Base-by-base conservation (phyloP, 2,888 invertebrate genomes). In the Carabus problematicus region DNA sequence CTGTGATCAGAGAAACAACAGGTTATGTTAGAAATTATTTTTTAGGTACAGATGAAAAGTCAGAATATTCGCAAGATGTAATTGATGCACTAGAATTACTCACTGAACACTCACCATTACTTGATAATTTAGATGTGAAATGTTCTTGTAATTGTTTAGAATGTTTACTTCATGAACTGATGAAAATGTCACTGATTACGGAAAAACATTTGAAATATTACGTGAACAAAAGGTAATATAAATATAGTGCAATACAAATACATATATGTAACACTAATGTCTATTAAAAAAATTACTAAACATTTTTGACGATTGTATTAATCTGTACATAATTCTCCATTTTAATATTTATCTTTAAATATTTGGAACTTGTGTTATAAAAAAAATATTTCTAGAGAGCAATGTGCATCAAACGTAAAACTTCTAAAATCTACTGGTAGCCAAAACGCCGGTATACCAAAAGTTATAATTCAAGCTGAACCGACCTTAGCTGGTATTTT, bases 41-140 rank as follows among this genome's bases (percentile, higher is more conserved):
- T 12, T 12, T 55, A 70, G 77, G 73, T 19, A 78, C 76, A 49
- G 85, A 84, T 47, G 87, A 87, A 74, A 87, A 86, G 71, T 83
- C 84, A 39, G 92, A 93, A 72, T 89, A 87, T 75, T 89, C 90
- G 16, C 85, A 88, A 47, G 93, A 94, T 76, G 86, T 97, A 40
- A 88, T 93, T 12, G 90, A 91, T 77, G 94, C 95, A 0, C 88
- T 97, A 77, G 94, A 95, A 77, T 85, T 92, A 74, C 83, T 97
- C n/a, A 82, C 96, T 3, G 91, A 93, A 77, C 93, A 92, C 74
- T 90, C 91, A 58, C 92, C 95, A 0, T 83, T 97, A 16, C 82
- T 97, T 14, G 95, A 97, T 81, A 89, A 94, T 71, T 91, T 95
- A 82, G 97, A 97, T 80, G 90, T 92, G 0, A 94, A 93, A 76